These are phyloP conservation scores for Nomada lathburiana DNA, from an alignment of 2,888 invertebrate genomes.

Conservation along the genomic window DNA sequence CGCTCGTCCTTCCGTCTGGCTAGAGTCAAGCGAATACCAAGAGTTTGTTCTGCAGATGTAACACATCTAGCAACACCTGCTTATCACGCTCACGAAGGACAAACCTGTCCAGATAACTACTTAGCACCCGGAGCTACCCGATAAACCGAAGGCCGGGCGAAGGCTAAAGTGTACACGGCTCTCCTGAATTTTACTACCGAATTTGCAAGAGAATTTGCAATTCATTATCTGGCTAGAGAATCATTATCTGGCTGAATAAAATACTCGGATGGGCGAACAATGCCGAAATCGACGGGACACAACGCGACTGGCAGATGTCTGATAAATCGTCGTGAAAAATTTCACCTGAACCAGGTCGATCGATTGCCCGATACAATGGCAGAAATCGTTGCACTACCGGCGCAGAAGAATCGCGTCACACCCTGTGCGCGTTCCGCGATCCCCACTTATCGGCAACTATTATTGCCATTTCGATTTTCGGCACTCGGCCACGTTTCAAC, in stretches of 20 bases:
- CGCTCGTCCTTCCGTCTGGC: background rate
- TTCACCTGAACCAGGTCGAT: no score
- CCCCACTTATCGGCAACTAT: background rate
- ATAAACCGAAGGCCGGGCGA: conserved; percentile 11
- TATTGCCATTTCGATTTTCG: background rate
- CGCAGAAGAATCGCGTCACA: no score
- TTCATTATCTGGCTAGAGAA: no score
- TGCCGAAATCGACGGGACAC: no score
- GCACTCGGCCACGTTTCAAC: background rate
- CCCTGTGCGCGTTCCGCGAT: no score
- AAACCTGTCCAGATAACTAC: conserved; percentile 19
- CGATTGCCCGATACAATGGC: no score
- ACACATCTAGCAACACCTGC: conserved; percentile 13
- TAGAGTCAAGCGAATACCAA: conserved; percentile 1
- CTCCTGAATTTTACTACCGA: background rate
- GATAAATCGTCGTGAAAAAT: no score
- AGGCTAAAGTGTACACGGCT: background rate
- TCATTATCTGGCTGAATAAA: conserved; percentile 17
- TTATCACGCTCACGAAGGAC: conserved; percentile 33
- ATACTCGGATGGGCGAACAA: conserved; percentile 56
- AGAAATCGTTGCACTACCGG: background rate
- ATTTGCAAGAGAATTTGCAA: background rate
- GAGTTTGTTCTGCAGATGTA: background rate
- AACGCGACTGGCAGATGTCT: no score
- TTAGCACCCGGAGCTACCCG: conserved; percentile 3